These are phyloP conservation scores for Odontocerum albicorne DNA, from an alignment of 2,888 invertebrate species.

Conservation along the genomic window DNA sequence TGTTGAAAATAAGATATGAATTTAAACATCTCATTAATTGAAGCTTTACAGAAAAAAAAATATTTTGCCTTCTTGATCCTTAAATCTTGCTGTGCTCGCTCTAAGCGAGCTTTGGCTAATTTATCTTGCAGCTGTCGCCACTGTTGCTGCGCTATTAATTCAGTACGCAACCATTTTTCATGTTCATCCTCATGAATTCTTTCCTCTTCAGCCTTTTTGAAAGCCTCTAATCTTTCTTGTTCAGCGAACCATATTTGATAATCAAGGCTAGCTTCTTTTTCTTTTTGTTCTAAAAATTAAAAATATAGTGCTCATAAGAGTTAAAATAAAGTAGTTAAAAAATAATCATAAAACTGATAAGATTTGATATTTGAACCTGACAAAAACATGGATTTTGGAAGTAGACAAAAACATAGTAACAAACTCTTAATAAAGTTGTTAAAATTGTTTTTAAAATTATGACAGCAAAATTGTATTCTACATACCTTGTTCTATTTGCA, in stretches of 20 bases:
- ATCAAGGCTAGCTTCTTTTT: slow-evolving; percentile 47
- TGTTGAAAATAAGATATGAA: too few relatives aligned
- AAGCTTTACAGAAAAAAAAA: background rate
- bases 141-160: slow-evolving; percentile 63
- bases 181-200: slow-evolving; percentile 59
- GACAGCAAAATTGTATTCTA: slow-evolving; percentile 5
- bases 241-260: slow-evolving; percentile 58
- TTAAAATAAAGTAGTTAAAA: background rate
- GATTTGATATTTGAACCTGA: background rate
- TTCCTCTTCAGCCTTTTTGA: slow-evolving; percentile 58
- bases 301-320: background rate
- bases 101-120: slow-evolving; percentile 57
- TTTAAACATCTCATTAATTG: too few relatives aligned
- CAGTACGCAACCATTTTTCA: slow-evolving; percentile 67
- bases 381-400: too few relatives aligned
- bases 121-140: slow-evolving; percentile 65
- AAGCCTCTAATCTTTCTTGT: slow-evolving; percentile 55
- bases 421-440: too few relatives aligned
- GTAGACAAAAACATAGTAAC: too few relatives aligned
- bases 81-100: slow-evolving; percentile 62
- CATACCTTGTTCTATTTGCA: slow-evolving; percentile 45
- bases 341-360: background rate
- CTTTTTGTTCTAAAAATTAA: slow-evolving; percentile 45
- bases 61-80: slow-evolving; percentile 50
- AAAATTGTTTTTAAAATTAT: slow-evolving; percentile 46